A percentile compares a stretch with the other conserved stretches of the same genome.
phyloP scores from a whole-genome alignment of 2,888 invertebrate genomes.

The Ennomos fuscantarius region DNA sequence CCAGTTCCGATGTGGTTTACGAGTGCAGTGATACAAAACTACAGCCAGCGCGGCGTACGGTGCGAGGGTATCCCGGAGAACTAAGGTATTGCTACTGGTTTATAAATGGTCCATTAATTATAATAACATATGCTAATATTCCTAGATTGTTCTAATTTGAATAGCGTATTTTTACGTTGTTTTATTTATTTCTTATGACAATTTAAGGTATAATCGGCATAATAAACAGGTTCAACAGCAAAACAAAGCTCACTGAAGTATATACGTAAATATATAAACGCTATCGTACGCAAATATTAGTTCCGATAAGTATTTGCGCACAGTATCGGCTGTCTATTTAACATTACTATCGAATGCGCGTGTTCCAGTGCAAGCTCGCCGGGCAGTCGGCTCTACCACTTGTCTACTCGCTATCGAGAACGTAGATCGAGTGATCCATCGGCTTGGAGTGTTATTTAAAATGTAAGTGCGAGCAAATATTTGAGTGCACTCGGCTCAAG shows the following conservation, averaged over 20 bases:
- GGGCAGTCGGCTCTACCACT: slow-evolving; percentile 11
- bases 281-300: slow-evolving; percentile 23
- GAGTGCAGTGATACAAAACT: slow-evolving; percentile 21
- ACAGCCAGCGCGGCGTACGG: neutral
- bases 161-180: too few species aligned
- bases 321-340: slow-evolving; percentile 18
- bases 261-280: slow-evolving; percentile 1
- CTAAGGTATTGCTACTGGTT: too few species aligned
- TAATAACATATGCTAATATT: too few species aligned
- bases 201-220: too few species aligned
- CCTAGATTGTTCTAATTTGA: too few species aligned
- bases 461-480: slow-evolving; percentile 16
- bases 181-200: too few species aligned
- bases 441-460: slow-evolving; percentile 22
- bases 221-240: slow-evolving; percentile 14
- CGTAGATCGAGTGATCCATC: slow-evolving; percentile 7
- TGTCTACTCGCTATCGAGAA: slow-evolving; percentile 9
- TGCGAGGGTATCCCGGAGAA: neutral
- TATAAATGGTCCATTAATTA: too few species aligned
- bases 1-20: slow-evolving; percentile 22
- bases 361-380: slow-evolving; percentile 4
- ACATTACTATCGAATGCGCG: slow-evolving; percentile 27
- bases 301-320: slow-evolving; percentile 16
- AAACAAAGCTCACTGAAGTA: slow-evolving; percentile 22
- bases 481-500: slow-evolving; percentile 16